Percentiles rank a stretch among this genome's conserved stretches.
Conservation (phyloP, 2,113 vertebrate species). For the Eubucco bourcierii region DNA sequence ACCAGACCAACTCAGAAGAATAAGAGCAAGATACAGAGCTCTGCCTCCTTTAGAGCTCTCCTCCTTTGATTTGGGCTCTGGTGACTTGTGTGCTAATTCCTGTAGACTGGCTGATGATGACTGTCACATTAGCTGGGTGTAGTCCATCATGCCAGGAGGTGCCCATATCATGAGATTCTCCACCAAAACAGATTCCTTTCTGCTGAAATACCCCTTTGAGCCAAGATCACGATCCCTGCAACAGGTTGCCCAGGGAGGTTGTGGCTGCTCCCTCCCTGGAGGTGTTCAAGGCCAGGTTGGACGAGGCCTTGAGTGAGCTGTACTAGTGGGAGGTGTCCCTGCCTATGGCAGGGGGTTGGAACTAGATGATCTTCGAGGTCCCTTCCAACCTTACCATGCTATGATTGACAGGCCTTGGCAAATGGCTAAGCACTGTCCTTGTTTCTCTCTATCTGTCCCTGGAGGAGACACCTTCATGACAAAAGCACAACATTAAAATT, state of each 20-base stretch:
- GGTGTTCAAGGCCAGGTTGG: no score
- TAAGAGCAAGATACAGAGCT: rapidly evolving
- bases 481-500: not conserved
- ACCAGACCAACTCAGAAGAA: not conserved
- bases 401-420: not conserved
- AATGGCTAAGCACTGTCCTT: not conserved
- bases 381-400: no score
- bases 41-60: not conserved
- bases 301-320: no score
- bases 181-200: not conserved
- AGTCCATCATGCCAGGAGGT: not conserved
- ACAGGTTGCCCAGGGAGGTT: no score
- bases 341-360: no score
- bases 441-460: not conserved
- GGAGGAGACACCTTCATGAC: rapidly evolving
- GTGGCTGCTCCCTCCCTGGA: no score
- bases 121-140: not conserved
- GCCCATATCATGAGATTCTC: rapidly evolving
- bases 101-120: not conserved
- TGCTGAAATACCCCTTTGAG: not conserved
- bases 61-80: not conserved
- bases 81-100: not conserved
- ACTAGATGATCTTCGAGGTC: no score
- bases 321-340: no score
- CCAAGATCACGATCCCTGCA: not conserved